Evolutionary conservation across 2,888 invertebrate genomes (phyloP).

Genomic region (Dryocosmus kuriphilus): DNA sequence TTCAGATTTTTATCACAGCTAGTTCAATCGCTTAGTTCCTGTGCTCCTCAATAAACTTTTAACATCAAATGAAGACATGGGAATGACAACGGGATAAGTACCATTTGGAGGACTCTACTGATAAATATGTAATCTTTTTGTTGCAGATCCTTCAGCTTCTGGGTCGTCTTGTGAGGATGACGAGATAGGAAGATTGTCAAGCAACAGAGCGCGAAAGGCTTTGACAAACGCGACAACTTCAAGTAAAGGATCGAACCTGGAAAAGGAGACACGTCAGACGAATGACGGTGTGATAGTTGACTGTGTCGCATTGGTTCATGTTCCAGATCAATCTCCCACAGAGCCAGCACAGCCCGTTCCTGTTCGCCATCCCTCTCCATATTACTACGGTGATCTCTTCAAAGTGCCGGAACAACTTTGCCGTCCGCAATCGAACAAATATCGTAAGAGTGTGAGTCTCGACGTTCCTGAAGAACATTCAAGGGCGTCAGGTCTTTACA

Average conservation of each 20-base stretch:
- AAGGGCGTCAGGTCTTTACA: slow-evolving; percentile 80
- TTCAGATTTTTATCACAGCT: background rate
- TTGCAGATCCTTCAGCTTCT: slow-evolving; percentile 73
- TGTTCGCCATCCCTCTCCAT: slow-evolving; percentile 87
- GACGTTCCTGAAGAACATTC: slow-evolving; percentile 86
- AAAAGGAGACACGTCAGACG: slow-evolving; percentile 51
- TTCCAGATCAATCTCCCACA: slow-evolving; percentile 78
- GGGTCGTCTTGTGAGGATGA: slow-evolving; percentile 73
- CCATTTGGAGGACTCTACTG: no score
- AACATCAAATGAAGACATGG: no score
- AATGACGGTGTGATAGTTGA: slow-evolving; percentile 59
- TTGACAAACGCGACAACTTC: slow-evolving; percentile 59
- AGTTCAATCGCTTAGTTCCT: background rate
- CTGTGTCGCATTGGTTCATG: slow-evolving; percentile 71
- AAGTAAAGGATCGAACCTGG: slow-evolving; percentile 53
- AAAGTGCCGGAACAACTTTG: slow-evolving; percentile 77
- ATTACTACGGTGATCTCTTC: slow-evolving; percentile 90
- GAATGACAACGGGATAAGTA: no score
- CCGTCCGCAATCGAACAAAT: slow-evolving; percentile 71
- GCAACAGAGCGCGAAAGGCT: slow-evolving; percentile 62
- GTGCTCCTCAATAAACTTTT: background rate
- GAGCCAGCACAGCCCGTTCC: slow-evolving; percentile 80
- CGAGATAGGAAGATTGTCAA: slow-evolving; percentile 58
- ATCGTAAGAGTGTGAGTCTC: slow-evolving; percentile 86
- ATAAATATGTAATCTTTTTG: background rate